These are phyloP conservation scores for Trachemys scripta DNA, from an alignment of 2,113 vertebrate genomes.

Conservation along the genomic window DNA sequence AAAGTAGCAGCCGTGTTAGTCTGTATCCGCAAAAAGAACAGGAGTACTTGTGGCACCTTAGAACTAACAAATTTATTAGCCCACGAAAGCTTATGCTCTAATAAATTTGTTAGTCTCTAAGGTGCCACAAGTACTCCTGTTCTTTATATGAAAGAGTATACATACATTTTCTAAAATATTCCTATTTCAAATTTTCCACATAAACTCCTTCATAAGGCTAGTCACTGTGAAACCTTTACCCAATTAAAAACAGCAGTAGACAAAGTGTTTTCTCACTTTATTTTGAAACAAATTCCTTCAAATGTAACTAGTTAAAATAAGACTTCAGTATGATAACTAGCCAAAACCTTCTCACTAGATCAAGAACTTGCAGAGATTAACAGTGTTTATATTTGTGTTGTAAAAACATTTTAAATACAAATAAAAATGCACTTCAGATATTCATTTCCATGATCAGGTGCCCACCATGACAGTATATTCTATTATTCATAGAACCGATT, in stretches of 20 bases:
- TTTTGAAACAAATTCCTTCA: slow-evolving; percentile 37
- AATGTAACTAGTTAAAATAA: slow-evolving; percentile 53
- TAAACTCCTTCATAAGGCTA: slow-evolving; percentile 1
- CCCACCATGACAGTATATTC: slow-evolving; percentile 57
- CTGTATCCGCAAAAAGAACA: no score
- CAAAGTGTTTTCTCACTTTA: background rate
- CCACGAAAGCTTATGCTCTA: no score
- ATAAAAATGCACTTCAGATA: slow-evolving; percentile 73
- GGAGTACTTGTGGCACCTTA: no score
- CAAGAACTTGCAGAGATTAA: slow-evolving; percentile 62
- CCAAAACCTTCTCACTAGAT: slow-evolving; percentile 57
- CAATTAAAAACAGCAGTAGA: background rate
- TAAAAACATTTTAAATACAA: slow-evolving; percentile 79
- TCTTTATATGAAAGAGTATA: background rate
- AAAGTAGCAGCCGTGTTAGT: no score
- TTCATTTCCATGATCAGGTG: slow-evolving; percentile 71
- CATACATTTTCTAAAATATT: slow-evolving; percentile 31
- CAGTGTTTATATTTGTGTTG: slow-evolving; percentile 62
- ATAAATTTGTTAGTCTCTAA: no score
- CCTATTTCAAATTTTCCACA: background rate
- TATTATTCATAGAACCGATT: slow-evolving; percentile 70
- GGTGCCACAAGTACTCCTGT: no score
- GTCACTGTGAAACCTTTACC: background rate
- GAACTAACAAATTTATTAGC: no score
- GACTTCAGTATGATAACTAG: slow-evolving; percentile 25